Percentiles rank a stretch among this genome's conserved stretches.
phyloP scores from a whole-genome alignment of 2,888 invertebrate genomes.

The Cheilosia grossa region DNA sequence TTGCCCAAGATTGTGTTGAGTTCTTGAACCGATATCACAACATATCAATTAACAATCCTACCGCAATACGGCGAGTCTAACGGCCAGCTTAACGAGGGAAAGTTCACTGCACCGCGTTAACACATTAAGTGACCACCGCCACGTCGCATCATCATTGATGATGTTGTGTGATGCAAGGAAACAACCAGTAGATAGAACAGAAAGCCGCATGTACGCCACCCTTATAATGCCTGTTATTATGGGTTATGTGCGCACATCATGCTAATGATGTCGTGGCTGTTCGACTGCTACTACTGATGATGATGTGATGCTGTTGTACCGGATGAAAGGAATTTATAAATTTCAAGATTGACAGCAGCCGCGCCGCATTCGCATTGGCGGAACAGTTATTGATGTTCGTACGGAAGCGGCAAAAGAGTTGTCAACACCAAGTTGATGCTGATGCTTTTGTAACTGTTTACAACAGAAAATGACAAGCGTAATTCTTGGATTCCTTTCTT shows the following conservation, averaged over 20 bases:
- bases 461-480: constrained; percentile 35
- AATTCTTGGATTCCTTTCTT: constrained; percentile 18
- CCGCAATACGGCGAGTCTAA: constrained; percentile 41
- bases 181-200: constrained; percentile 57
- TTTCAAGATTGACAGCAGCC: constrained; percentile 70
- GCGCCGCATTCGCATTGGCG: constrained; percentile 61
- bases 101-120: constrained; percentile 71
- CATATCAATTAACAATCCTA: constrained; percentile 66
- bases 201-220: constrained; percentile 66
- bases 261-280: constrained; percentile 68
- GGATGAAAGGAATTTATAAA: constrained; percentile 74
- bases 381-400: constrained; percentile 56
- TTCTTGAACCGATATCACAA: constrained; percentile 70
- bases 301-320: constrained; percentile 56
- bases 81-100: constrained; percentile 66
- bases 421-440: background rate
- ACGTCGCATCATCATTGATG: constrained; percentile 61
- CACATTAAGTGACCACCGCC: constrained; percentile 69
- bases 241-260: constrained; percentile 73
- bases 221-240: constrained; percentile 71
- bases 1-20: constrained; percentile 49
- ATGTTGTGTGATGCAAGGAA: constrained; percentile 63
- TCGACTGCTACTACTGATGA: constrained; percentile 31
- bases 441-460: constrained; percentile 26
- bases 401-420: constrained; percentile 63